phyloP scores from a whole-genome alignment of 2,888 invertebrate species.

The Philhelius pedissequus region DNA sequence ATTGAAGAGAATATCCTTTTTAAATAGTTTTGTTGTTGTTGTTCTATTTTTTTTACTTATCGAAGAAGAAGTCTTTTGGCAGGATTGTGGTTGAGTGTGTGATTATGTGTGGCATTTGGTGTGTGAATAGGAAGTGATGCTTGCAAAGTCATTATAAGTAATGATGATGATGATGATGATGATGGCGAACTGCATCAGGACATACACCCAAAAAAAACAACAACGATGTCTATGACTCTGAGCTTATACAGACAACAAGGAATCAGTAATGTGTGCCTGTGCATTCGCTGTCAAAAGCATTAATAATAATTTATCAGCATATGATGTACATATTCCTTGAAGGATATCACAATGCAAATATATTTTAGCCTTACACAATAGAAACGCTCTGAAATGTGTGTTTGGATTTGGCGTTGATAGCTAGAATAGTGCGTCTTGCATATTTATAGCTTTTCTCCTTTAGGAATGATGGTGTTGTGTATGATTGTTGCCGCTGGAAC shows the following conservation, averaged over 20 bases:
- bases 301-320: constrained; percentile 64
- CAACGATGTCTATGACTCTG: not conserved
- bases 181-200: not conserved
- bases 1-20: constrained; percentile 58
- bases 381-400: not conserved
- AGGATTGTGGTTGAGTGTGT: not conserved
- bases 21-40: not conserved
- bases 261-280: constrained; percentile 36
- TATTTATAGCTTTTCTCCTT: not conserved
- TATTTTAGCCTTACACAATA: not conserved
- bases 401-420: constrained; percentile 1
- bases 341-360: constrained; percentile 56
- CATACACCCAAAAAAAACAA: not conserved
- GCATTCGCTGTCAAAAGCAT: constrained; percentile 64
- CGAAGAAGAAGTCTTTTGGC: constrained; percentile 32
- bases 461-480: not conserved
- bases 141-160: constrained; percentile 57
- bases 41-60: not conserved
- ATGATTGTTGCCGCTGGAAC: not conserved
- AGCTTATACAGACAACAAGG: not conserved
- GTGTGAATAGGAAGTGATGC: constrained; percentile 22
- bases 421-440: not conserved
- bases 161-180: not conserved
- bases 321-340: constrained; percentile 6
- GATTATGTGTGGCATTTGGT: not conserved